Evolutionary conservation across 2,797 vertebrate genomes (phyloP).

Genomic region (Morus bassanus): DNA sequence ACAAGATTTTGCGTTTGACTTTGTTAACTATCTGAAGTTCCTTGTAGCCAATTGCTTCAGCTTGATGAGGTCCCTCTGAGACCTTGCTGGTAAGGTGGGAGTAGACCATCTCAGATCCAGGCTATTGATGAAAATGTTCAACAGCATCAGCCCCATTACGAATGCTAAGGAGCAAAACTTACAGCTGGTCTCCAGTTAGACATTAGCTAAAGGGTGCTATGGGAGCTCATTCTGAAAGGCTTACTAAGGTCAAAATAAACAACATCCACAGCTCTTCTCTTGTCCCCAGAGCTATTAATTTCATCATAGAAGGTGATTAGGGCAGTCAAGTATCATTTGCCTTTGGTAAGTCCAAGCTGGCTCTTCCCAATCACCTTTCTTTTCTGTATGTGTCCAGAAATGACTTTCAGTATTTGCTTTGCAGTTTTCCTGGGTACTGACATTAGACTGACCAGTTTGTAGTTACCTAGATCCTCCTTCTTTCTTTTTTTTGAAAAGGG

Average conservation of each 20-base stretch:
- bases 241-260: neutral
- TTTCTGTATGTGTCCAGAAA: neutral
- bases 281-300: neutral
- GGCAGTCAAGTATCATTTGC: neutral
- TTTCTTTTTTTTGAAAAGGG: neutral
- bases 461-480: neutral
- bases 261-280: neutral
- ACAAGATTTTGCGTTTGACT: neutral
- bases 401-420: neutral
- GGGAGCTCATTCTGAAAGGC: neutral
- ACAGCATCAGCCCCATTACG: neutral
- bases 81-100: neutral
- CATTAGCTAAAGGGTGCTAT: neutral
- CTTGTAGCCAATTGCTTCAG: neutral
- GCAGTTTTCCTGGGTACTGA: neutral
- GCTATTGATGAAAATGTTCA: neutral
- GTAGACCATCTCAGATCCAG: neutral
- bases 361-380: neutral
- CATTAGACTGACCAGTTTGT: neutral
- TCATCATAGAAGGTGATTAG: neutral
- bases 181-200: neutral
- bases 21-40: neutral
- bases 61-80: neutral
- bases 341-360: neutral
- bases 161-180: neutral